Conservation (phyloP, 2,113 vertebrate genomes). For the human region DNA sequence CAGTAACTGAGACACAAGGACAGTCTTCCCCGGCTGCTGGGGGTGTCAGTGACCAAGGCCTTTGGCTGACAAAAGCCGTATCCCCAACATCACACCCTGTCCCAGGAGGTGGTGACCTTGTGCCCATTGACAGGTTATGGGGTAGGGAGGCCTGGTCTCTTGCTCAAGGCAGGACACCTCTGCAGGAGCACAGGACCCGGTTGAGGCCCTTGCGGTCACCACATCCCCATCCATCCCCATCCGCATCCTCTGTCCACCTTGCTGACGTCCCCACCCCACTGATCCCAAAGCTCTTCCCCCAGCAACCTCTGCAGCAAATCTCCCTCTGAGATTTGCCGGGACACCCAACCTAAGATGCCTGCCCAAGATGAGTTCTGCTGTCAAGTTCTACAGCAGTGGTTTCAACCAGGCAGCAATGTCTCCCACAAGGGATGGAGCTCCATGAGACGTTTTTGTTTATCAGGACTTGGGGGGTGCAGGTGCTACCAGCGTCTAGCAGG, state of each 20-base stretch:
- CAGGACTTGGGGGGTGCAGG: not conserved
- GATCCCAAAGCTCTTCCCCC: too few species aligned
- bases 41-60: not conserved
- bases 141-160: not conserved
- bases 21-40: too few species aligned
- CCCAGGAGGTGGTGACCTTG: not conserved
- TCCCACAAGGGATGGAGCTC: not conserved
- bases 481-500: not conserved
- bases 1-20: not conserved
- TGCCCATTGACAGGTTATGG: not conserved
- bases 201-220: not conserved
- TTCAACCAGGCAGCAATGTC: not conserved
- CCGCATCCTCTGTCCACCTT: not conserved
- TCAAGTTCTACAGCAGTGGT: not conserved
- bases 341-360: accelerated
- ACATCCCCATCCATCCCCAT: not conserved
- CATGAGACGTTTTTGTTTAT: not conserved
- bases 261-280: not conserved
- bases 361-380: too few species aligned
- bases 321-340: not conserved
- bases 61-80: accelerated
- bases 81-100: not conserved
- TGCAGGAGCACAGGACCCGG: accelerated
- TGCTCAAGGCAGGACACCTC: not conserved
- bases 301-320: not conserved